Conservation (phyloP, 2,113 vertebrate genomes). For the Myotis yumanensis region DNA sequence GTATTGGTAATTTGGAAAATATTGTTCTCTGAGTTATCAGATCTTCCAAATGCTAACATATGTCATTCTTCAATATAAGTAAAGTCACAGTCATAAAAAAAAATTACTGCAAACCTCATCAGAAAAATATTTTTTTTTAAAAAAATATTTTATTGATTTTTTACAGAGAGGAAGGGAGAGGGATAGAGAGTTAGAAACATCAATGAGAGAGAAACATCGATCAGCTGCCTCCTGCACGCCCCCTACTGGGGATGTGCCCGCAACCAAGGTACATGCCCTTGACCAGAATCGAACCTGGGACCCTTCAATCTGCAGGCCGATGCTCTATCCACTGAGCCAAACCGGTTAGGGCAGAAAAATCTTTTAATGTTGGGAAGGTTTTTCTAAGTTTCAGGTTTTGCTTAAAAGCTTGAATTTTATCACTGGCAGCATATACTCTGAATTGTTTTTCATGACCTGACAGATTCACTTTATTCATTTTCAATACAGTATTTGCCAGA, state of each 20-base stretch:
- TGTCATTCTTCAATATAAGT: not conserved
- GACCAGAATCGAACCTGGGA: no score
- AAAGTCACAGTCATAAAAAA: not conserved
- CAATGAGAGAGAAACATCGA: no score
- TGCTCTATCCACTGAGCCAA: no score
- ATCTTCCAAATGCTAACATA: not conserved
- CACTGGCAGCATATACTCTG: not conserved
- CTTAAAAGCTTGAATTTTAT: constrained; percentile 11
- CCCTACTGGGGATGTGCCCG: no score
- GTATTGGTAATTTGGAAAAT: not conserved
- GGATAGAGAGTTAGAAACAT: no score
- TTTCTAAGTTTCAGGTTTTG: not conserved
- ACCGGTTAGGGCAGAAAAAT: not conserved
- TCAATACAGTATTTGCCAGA: not conserved
- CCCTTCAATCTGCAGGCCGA: no score
- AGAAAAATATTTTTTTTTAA: not conserved
- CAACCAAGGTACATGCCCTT: no score
- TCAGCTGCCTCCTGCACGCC: no score
- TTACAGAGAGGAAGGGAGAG: no score
- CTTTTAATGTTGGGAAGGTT: not conserved
- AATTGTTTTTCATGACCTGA: constrained; percentile 11
- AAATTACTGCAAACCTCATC: not conserved
- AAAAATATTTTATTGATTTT: no score
- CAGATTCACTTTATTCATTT: not conserved
- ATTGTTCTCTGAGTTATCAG: not conserved